Conservation (phyloP, 1,140 invertebrate species). For the Fopius arisanus region DNA sequence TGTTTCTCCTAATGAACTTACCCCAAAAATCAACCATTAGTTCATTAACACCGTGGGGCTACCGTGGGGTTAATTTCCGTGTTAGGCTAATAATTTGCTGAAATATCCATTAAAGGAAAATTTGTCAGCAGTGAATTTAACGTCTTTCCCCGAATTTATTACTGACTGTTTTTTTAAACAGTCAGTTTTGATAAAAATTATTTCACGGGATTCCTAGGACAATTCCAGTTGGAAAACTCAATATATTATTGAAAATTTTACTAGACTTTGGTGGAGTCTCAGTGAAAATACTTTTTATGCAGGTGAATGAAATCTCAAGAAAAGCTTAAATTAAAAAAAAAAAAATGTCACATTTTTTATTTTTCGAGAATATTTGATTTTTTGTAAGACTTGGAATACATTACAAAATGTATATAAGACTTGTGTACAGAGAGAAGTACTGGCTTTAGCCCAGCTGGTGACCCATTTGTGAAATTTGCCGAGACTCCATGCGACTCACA, state of each 20-base stretch:
- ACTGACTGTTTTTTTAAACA: too few species aligned
- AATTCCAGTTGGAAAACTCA: too few species aligned
- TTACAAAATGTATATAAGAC: conserved; percentile 40
- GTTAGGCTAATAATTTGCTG: conserved; percentile 8
- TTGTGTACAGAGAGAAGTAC: conserved; percentile 4
- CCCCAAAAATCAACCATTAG: conserved; percentile 25
- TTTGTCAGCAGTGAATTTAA: too few species aligned
- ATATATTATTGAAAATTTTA: too few species aligned
- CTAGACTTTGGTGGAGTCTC: too few species aligned
- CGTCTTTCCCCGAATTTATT: too few species aligned
- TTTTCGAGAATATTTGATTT: conserved; percentile 21
- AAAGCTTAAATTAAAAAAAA: not conserved
- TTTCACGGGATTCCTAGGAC: too few species aligned
- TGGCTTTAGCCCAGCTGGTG: conserved; percentile 30
- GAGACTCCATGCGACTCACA: conserved; percentile 35
- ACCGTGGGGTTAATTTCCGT: conserved; percentile 5
- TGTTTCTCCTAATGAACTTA: conserved; percentile 22
- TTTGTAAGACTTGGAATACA: conserved; percentile 49
- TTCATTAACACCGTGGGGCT: conserved; percentile 15
- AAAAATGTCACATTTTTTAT: conserved; percentile 30
- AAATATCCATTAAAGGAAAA: not conserved
- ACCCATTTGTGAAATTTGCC: conserved; percentile 56
- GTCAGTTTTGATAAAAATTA: too few species aligned
- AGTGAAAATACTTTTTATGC: too few species aligned
- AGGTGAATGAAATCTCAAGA: too few species aligned